Evolutionary conservation across 2,797 vertebrate genomes (phyloP).

Genomic region (Poeciliopsis presidionis): DNA sequence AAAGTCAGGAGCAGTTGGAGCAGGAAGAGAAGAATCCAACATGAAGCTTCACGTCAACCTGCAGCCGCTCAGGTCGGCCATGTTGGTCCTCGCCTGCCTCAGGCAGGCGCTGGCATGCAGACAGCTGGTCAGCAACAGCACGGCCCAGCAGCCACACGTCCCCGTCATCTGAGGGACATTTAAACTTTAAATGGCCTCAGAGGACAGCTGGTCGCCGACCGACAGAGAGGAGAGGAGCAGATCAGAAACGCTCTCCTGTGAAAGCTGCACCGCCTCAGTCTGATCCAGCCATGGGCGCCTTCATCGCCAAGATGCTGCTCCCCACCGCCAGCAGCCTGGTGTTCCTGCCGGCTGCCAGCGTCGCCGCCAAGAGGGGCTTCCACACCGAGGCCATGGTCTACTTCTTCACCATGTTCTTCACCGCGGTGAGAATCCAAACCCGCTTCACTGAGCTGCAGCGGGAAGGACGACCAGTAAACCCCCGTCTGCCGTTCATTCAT

Average conservation of each 20-base stretch:
- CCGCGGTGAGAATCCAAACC: constrained; percentile 83
- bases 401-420: constrained; percentile 98
- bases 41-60: background rate
- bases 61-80: background rate
- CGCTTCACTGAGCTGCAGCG: background rate
- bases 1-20: background rate
- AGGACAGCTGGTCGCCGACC: constrained; percentile 68
- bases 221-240: background rate
- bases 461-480: background rate
- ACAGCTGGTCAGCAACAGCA: constrained; percentile 77
- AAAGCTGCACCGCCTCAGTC: background rate
- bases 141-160: constrained; percentile 33
- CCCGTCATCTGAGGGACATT: constrained; percentile 69
- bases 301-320: constrained; percentile 92
- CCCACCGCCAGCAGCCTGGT: constrained; percentile 94
- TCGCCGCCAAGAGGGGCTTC: constrained; percentile 92
- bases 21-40: background rate
- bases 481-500: background rate
- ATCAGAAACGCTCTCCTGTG: background rate
- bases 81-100: constrained; percentile 20
- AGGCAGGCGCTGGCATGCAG: constrained; percentile 45
- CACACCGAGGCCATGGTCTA: constrained; percentile 99
- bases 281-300: constrained; percentile 85
- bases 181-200: constrained; percentile 83
- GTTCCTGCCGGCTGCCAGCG: constrained; percentile 89